Base-by-base conservation (phyloP, 1,140 invertebrate genomes). In the Drosophila navojoa region DNA sequence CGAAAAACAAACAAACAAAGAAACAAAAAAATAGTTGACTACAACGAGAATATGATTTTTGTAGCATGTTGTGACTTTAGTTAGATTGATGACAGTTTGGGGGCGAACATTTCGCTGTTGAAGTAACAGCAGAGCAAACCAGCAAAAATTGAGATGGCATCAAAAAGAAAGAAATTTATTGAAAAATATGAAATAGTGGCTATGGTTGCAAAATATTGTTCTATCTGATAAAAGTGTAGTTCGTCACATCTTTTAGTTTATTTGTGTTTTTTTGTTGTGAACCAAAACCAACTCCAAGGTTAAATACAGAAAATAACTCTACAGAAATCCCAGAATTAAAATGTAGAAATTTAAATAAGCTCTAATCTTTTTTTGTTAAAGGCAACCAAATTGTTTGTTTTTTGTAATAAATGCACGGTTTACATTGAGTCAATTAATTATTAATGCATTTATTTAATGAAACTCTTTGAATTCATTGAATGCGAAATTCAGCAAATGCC, bases 41-140 rank as follows among this genome's bases (percentile, higher is more conserved):
- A 35, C 15, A 52, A 40, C 7, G 32, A 54, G 55, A 45, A 60
- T 72, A 72, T 72, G 63, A 68, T 55, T 60, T 53, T 40, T 54
- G 40, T 15, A 59, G 47, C 70, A 59, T 59, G 55, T 60, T 72
- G 49, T 58, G 38, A 68, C 55, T 67, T 38, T 40, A 40, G 55
- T 42, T 55, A 72, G 70, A 72, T 72, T 72, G 70, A 68, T 72
- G 70, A 68, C 70, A 72, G 63, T 55, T 68, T 47, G 49, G 11
- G 40, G 68, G 63, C 67, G 45, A 72, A 68, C 55, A 47, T 59
- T 58, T 42, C 52, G 16, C 4, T 19, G 53, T 49, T 50, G 44
- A 57, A 49, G 42, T 59, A 27, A 1, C 6, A n/a, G 22, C 5
- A 42, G 13, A n/a, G 13, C 19, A 27, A 16, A 32, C 10, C 22